These are phyloP conservation scores for Onthophagus taurus DNA, from an alignment of 1,140 invertebrate genomes.

Conservation along the genomic window DNA sequence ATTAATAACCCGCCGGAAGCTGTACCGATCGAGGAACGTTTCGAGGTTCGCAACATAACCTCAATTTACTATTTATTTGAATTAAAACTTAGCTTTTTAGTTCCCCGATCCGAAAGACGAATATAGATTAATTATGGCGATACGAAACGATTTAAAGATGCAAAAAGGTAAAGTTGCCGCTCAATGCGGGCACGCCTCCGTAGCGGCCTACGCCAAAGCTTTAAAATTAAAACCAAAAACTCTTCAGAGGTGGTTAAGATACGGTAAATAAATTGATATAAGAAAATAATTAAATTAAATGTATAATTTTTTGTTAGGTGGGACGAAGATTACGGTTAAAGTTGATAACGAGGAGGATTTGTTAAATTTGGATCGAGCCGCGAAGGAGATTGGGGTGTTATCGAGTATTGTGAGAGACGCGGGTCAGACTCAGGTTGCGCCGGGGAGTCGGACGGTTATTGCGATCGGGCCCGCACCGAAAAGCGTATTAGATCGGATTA, in stretches of 20 bases:
- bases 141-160: constrained; percentile 87
- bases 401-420: constrained; percentile 75
- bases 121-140: constrained; percentile 77
- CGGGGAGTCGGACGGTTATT: constrained; percentile 79
- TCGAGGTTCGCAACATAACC: constrained; percentile 24
- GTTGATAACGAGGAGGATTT: constrained; percentile 58
- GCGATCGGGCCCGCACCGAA: constrained; percentile 80
- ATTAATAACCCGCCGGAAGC: constrained; percentile 14
- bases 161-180: constrained; percentile 89
- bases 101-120: constrained; percentile 39
- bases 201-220: constrained; percentile 65
- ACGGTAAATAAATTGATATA: constrained; percentile 39
- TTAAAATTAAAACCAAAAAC: constrained; percentile 49
- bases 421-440: constrained; percentile 79
- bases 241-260: constrained; percentile 63
- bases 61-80: constrained; percentile 4
- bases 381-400: constrained; percentile 57
- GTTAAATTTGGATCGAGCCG: constrained; percentile 53
- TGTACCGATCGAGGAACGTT: constrained; percentile 32
- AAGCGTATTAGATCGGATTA: constrained; percentile 66
- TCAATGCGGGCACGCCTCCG: constrained; percentile 85
- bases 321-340: constrained; percentile 41
- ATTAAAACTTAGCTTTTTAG: constrained; percentile 18
- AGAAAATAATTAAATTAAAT: neutral
- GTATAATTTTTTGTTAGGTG: constrained; percentile 21